Base-by-base conservation (phyloP, 1,140 invertebrate genomes). In the Tribolium madens region DNA sequence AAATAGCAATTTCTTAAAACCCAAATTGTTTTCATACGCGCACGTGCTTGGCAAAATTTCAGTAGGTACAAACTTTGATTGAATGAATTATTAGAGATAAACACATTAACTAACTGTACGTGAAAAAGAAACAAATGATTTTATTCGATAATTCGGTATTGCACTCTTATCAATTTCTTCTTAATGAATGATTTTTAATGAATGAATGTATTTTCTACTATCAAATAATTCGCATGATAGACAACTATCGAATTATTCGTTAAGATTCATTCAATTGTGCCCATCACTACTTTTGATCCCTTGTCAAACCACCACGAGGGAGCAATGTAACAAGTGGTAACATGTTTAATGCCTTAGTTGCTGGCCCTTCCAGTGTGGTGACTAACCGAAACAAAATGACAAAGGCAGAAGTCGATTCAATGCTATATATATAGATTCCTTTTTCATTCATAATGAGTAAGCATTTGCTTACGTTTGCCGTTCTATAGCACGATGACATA, bases 191-290 rank as follows among this genome's bases (percentile, higher is more conserved):
- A n/a, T n/a, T n/a, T n/a, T n/a, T n/a, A n/a, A n/a, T n/a, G n/a
- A n/a, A n/a, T n/a, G n/a, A n/a, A n/a, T n/a, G n/a, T n/a, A n/a
- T n/a, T n/a, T n/a, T n/a, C n/a, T n/a, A n/a, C n/a, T n/a, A n/a
- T n/a, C n/a, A n/a, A n/a, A n/a, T n/a, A n/a, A 31, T 53, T 6
- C 69, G 60, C 12, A 46, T 76, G 52, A 76, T 4, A 7, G 3
- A 3, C 12, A 60, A 60, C 7, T 60, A 21, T 60, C n/a, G n/a
- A n/a, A n/a, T n/a, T n/a, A n/a, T 60, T 60, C 17, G 53, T 4
- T 60, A 13, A n/a, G 15, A 13, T 6, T 60, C 53, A 7, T 4
- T 60, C 3, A 13, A 60, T 60, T n/a, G n/a, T n/a, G n/a, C n/a
- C n/a, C n/a, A n/a, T n/a, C n/a, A n/a, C n/a, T n/a, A n/a, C n/a